These are phyloP conservation scores for Calameuta pallipes DNA, from an alignment of 2,888 invertebrate genomes.

Conservation along the genomic window DNA sequence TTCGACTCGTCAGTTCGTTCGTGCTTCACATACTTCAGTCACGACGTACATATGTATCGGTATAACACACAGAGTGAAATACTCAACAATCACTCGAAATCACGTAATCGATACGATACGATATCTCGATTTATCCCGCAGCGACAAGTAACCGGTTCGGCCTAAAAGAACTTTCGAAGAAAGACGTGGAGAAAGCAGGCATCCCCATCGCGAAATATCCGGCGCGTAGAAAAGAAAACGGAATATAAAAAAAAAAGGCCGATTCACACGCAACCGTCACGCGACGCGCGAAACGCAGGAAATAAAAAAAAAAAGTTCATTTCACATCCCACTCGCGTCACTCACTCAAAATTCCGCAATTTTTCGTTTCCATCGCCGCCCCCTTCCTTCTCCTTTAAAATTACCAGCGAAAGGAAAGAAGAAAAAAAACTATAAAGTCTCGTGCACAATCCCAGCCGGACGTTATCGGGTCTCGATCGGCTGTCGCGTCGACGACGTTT, in stretches of 20 bases:
- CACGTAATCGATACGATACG: neutral
- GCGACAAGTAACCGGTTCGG: neutral
- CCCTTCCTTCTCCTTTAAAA: neutral
- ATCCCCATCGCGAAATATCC: neutral
- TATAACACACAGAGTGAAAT: neutral
- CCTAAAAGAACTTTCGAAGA: constrained; percentile 1
- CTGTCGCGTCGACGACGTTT: neutral
- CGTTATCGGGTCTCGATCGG: too few relatives aligned
- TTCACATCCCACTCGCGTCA: neutral
- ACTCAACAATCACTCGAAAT: neutral
- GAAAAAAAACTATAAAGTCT: neutral
- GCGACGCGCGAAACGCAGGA: too few relatives aligned
- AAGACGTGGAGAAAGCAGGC: constrained; percentile 5
- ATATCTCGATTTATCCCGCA: neutral
- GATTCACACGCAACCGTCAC: too few relatives aligned
- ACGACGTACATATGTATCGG: neutral
- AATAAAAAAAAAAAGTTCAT: neutral
- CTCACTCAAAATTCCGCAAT: constrained; percentile 20
- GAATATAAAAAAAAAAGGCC: neutral
- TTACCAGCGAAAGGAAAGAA: neutral
- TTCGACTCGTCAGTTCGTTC: neutral
- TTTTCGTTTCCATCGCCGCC: constrained; percentile 2
- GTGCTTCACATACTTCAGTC: neutral
- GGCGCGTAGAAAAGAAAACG: too few relatives aligned
- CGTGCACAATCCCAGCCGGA: too few relatives aligned